Conservation (phyloP, 2,113 vertebrate genomes). For the Phylloscopus trochilus region DNA sequence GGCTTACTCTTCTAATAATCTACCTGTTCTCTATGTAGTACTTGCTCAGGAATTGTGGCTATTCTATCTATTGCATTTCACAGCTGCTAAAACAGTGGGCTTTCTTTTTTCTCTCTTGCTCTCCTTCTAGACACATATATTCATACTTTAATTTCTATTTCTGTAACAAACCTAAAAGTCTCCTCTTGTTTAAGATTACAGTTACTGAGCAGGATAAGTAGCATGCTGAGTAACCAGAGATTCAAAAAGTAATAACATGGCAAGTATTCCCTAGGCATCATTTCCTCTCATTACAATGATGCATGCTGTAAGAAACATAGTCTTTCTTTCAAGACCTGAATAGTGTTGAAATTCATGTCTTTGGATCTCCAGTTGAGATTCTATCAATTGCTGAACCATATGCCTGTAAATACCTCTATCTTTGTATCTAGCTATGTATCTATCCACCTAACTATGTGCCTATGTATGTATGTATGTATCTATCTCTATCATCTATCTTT, state of each 20-base stretch:
- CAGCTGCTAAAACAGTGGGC: background rate
- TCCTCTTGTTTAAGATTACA: background rate
- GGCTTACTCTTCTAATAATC: background rate
- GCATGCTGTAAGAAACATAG: background rate
- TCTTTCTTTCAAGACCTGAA: background rate
- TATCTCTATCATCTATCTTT: background rate
- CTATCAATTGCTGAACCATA: background rate
- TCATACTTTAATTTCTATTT: background rate
- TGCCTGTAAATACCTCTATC: background rate
- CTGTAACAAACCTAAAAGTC: background rate
- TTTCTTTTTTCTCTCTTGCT: background rate
- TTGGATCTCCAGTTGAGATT: background rate
- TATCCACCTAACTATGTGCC: background rate
- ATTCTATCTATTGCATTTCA: background rate
- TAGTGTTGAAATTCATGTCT: background rate
- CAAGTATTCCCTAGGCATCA: background rate
- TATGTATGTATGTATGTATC: background rate
- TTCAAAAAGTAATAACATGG: background rate
- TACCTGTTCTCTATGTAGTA: background rate
- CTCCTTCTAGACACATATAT: background rate
- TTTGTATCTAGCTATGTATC: background rate
- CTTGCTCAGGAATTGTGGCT: background rate
- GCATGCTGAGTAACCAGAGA: background rate
- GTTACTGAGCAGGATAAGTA: background rate
- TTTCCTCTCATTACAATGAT: background rate